These are phyloP conservation scores for Scartelaos histophorus DNA, from an alignment of 2,113 vertebrate genomes.

Conservation along the genomic window DNA sequence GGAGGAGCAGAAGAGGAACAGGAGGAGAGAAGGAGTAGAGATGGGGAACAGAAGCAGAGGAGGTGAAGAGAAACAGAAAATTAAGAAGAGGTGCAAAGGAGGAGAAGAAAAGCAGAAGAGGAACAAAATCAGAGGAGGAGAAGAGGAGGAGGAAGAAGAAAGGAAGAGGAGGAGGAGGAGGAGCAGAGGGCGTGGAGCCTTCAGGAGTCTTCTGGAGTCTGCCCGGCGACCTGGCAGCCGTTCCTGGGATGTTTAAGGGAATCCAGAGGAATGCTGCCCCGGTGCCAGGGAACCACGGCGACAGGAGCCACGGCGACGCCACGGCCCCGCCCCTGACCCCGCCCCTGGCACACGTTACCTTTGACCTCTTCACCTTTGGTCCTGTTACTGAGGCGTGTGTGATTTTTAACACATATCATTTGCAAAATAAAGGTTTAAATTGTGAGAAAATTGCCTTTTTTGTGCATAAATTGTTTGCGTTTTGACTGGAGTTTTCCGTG, in stretches of 20 bases:
- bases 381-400: neutral
- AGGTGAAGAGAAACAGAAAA: slow-evolving; percentile 23
- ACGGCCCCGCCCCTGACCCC: slow-evolving; percentile 37
- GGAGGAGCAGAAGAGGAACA: slow-evolving; percentile 22
- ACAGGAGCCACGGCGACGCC: slow-evolving; percentile 5
- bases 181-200: slow-evolving; percentile 56
- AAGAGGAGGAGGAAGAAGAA: slow-evolving; percentile 16
- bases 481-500: no score
- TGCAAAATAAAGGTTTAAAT: no score
- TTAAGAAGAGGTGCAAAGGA: no score
- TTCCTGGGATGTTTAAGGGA: slow-evolving; percentile 55
- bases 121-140: slow-evolving; percentile 14
- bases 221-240: slow-evolving; percentile 61
- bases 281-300: slow-evolving; percentile 63
- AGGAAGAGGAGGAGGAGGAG: slow-evolving; percentile 49
- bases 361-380: slow-evolving; percentile 37
- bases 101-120: slow-evolving; percentile 22
- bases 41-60: neutral
- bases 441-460: no score
- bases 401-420: no score
- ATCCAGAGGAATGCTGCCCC: slow-evolving; percentile 66
- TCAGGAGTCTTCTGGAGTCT: slow-evolving; percentile 68
- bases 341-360: slow-evolving; percentile 44
- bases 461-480: no score
- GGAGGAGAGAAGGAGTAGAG: neutral